Conservation (phyloP, 2,113 vertebrate species). For the Saccopteryx bilineata region DNA sequence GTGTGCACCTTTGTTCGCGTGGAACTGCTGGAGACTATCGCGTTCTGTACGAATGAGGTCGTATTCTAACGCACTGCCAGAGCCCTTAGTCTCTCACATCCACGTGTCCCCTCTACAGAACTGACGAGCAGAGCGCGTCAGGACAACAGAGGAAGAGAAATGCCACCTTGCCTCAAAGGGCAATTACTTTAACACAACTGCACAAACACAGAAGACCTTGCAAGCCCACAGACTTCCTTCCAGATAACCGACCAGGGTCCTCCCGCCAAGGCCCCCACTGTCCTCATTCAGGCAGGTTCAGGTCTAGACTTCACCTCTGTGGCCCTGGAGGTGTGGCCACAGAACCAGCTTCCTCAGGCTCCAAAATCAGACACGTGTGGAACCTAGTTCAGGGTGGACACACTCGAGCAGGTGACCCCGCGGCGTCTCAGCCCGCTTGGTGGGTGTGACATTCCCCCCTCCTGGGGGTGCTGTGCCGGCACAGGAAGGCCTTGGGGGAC, state of each 20-base stretch:
- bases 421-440: background rate
- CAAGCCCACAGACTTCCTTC: conserved; percentile 44
- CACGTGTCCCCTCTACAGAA: background rate
- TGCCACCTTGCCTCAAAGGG: background rate
- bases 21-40: background rate
- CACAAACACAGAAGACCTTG: conserved; percentile 24
- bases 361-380: background rate
- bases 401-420: background rate
- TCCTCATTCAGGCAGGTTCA: background rate
- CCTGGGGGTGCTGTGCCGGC: background rate
- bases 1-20: background rate
- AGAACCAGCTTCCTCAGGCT: conserved; percentile 10
- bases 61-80: background rate
- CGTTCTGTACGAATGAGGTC: background rate
- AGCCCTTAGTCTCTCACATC: conserved; percentile 18
- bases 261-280: background rate
- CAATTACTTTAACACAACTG: conserved; percentile 49
- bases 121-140: background rate
- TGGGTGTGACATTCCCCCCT: background rate
- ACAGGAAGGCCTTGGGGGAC: background rate
- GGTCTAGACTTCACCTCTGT: background rate
- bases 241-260: background rate
- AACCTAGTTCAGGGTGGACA: background rate
- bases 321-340: background rate
- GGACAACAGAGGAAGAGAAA: conserved; percentile 13